Conservation (phyloP, 2,888 invertebrate species). For the Lydus trimaculatus region DNA sequence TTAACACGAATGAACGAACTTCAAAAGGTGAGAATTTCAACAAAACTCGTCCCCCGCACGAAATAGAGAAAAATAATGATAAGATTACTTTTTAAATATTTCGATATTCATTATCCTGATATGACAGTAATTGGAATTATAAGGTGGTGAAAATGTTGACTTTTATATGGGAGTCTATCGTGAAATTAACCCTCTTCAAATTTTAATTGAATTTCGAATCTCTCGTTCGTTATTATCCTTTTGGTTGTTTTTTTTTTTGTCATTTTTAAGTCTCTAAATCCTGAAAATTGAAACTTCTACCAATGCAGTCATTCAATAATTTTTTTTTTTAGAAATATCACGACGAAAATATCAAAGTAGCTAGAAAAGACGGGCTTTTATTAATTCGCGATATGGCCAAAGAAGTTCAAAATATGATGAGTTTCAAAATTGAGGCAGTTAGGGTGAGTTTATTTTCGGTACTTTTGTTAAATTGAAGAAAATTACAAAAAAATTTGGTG, state of each 20-base stretch:
- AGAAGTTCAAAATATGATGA: slow-evolving; percentile 93
- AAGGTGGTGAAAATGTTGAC: slow-evolving; percentile 18
- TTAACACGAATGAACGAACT: slow-evolving; percentile 89
- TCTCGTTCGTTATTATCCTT: slow-evolving; percentile 31
- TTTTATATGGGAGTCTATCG: slow-evolving; percentile 17
- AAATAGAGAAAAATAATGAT: background rate
- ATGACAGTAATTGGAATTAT: slow-evolving; percentile 33
- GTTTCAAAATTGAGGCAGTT: slow-evolving; percentile 90
- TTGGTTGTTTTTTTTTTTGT: slow-evolving; percentile 33
- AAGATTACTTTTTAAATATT: slow-evolving; percentile 10
- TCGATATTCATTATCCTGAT: slow-evolving; percentile 19
- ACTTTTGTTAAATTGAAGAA: background rate
- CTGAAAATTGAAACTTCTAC: slow-evolving; percentile 3
- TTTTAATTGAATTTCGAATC: slow-evolving; percentile 36
- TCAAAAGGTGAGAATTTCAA: slow-evolving; percentile 74
- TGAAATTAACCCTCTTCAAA: slow-evolving; percentile 34
- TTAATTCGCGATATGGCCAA: slow-evolving; percentile 86
- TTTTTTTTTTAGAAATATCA: slow-evolving; percentile 75
- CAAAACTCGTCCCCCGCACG: too few species aligned
- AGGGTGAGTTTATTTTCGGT: slow-evolving; percentile 71
- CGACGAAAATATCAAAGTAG: slow-evolving; percentile 78
- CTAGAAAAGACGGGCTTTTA: slow-evolving; percentile 83
- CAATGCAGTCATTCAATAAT: background rate
- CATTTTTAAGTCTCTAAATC: slow-evolving; percentile 28
- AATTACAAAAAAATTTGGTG: background rate